Evolutionary conservation across 2,797 vertebrate species (phyloP), one percentile per base, ranked within the genome.

Genomic region (Setipinna tenuifilis): DNA sequence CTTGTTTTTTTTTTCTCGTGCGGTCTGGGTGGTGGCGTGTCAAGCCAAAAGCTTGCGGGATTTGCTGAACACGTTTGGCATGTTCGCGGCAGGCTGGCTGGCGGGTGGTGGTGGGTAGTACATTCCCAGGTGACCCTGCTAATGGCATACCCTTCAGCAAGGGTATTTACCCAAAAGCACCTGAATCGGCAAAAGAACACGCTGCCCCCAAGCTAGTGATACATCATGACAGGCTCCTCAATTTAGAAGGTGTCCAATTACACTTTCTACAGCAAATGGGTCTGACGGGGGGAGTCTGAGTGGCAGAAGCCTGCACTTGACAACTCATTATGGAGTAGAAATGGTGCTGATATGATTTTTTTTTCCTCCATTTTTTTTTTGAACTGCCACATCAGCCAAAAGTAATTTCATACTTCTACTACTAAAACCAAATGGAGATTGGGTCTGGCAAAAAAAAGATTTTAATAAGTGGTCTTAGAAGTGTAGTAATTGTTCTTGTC

Each of bases 81-180:
- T 82, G 71, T 35, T 78, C 57, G 50, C 83, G 86, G 84, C 35
- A 10, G 10, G 46, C 10, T 48, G 46, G 46, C 46, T 10, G 3
- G 46, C 46, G 46, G n/a, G n/a, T n/a, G n/a, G n/a, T 41, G 35
- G 35, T 41, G 35, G 35, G 54, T 82, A 71, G 25, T 81, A 41
- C 31, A 65, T 81, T 90, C 85, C 82, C 83, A 61, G 58, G 65
- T 88, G 82, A 84, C 41, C 84, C 81, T 31, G 31, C 35, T 88
- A 85, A 86, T 82, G 78, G 81, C 35, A 12, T 87, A 84, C 85
- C 84, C 90, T 89, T 89, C 85, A 62, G 87, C 86, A 90, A 86
- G 82, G 65, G 82, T 83, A 82, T 87, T 83, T 80, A 57, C 50
- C 71, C 75, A 61, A 85, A 86, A 89, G 25, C 0, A 50, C 58